These are phyloP conservation scores for Acromyrmex echinatior DNA, from an alignment of 1,140 invertebrate species.

Conservation along the genomic window DNA sequence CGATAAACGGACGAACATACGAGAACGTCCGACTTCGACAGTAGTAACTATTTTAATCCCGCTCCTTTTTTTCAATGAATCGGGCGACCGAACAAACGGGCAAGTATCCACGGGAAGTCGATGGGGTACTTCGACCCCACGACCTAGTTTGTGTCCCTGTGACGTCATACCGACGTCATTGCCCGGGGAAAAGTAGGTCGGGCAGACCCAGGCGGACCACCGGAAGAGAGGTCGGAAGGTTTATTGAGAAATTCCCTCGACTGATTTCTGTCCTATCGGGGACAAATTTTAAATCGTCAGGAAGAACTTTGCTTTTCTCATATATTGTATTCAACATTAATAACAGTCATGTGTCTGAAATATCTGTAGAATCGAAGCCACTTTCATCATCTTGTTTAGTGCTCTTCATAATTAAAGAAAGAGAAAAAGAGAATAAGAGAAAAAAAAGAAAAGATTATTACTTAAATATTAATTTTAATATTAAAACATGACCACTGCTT, in stretches of 20 bases:
- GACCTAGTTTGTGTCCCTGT: slow-evolving; percentile 77
- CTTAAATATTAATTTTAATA: neutral
- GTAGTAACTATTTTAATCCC: slow-evolving; percentile 64
- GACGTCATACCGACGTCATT: slow-evolving; percentile 83
- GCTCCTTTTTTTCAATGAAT: slow-evolving; percentile 76
- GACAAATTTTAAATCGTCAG: slow-evolving; percentile 50
- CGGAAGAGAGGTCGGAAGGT: slow-evolving; percentile 74
- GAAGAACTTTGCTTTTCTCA: slow-evolving; percentile 18
- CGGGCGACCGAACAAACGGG: slow-evolving; percentile 64
- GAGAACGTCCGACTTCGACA: slow-evolving; percentile 11
- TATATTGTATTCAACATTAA: slow-evolving; percentile 46
- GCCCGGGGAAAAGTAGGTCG: slow-evolving; percentile 82
- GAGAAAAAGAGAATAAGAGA: neutral
- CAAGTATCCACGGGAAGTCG: slow-evolving; percentile 72
- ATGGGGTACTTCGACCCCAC: slow-evolving; percentile 78
- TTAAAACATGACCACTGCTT: neutral
- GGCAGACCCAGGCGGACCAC: slow-evolving; percentile 73
- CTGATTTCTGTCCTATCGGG: slow-evolving; percentile 50
- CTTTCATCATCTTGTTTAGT: neutral
- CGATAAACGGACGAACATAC: slow-evolving; percentile 6
- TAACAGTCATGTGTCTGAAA: neutral
- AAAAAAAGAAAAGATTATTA: neutral
- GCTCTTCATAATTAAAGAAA: neutral
- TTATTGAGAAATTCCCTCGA: slow-evolving; percentile 79
- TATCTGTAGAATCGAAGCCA: neutral